A percentile compares a stretch with the other conserved stretches of the same genome.
These are phyloP conservation scores for Phalangium opilio DNA, from an alignment of 2,888 invertebrate species.

Conservation along the genomic window DNA sequence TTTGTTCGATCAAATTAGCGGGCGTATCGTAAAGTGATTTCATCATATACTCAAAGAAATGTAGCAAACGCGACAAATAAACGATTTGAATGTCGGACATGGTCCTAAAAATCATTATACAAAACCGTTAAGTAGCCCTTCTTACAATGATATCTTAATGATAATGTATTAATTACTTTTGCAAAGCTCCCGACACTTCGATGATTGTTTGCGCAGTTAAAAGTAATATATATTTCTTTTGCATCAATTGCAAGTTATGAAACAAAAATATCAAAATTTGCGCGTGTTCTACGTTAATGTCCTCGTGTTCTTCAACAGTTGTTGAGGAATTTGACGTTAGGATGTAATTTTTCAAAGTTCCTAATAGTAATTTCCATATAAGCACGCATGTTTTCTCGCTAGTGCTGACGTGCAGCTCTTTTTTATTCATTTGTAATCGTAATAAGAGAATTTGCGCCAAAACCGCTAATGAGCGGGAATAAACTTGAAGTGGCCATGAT, in stretches of 20 bases:
- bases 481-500: constrained; percentile 59
- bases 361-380: constrained; percentile 80
- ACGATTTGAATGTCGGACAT: constrained; percentile 55
- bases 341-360: constrained; percentile 74
- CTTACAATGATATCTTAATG: constrained; percentile 31
- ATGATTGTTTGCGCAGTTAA: constrained; percentile 27
- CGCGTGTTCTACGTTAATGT: constrained; percentile 86
- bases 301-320: constrained; percentile 52
- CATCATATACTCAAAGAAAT: constrained; percentile 85
- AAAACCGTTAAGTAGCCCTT: constrained; percentile 49
- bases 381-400: constrained; percentile 77
- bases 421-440: constrained; percentile 35
- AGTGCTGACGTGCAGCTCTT: constrained; percentile 54
- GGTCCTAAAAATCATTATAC: constrained; percentile 39
- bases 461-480: constrained; percentile 58
- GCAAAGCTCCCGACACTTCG: constrained; percentile 20
- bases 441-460: constrained; percentile 66
- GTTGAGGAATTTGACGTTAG: constrained; percentile 39
- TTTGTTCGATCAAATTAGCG: constrained; percentile 66
- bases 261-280: constrained; percentile 83
- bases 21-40: constrained; percentile 89
- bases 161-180: constrained; percentile 21
- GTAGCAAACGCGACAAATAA: constrained; percentile 57
- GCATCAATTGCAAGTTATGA: constrained; percentile 86
- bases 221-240: constrained; percentile 82